A percentile compares a stretch with the other conserved stretches of the same genome.
These are phyloP conservation scores for Tineola bisselliella DNA, from an alignment of 2,888 invertebrate species.

Conservation along the genomic window DNA sequence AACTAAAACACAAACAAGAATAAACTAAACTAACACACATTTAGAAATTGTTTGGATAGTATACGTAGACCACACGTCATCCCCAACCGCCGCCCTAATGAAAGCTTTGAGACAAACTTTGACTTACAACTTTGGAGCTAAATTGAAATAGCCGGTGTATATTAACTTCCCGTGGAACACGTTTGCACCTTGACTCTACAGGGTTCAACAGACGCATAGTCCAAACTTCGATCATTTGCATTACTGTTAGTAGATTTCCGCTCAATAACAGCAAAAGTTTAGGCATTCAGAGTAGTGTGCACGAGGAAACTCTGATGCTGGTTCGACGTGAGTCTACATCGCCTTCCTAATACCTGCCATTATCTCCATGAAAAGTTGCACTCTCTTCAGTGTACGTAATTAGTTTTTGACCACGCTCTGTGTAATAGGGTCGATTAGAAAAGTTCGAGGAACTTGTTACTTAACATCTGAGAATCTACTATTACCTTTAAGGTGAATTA, in stretches of 20 bases:
- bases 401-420: neutral
- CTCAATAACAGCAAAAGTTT: slow-evolving; percentile 15
- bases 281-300: slow-evolving; percentile 5
- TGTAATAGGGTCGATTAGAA: neutral
- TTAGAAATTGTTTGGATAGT: neutral
- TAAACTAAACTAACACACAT: neutral
- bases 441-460: neutral
- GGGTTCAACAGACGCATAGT: neutral
- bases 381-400: neutral
- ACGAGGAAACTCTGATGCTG: neutral
- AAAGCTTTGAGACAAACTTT: slow-evolving; percentile 8
- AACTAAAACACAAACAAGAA: no score
- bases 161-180: neutral
- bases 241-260: slow-evolving; percentile 13
- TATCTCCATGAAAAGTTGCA: neutral
- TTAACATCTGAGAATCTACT: neutral
- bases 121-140: neutral
- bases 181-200: neutral
- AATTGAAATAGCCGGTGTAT: neutral
- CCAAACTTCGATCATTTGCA: slow-evolving; percentile 20
- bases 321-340: neutral
- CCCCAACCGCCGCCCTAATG: neutral
- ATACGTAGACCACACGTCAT: neutral
- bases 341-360: neutral
- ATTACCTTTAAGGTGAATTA: neutral